These are phyloP conservation scores for Mallotus villosus DNA, from an alignment of 2,797 vertebrate species.

Conservation along the genomic window DNA sequence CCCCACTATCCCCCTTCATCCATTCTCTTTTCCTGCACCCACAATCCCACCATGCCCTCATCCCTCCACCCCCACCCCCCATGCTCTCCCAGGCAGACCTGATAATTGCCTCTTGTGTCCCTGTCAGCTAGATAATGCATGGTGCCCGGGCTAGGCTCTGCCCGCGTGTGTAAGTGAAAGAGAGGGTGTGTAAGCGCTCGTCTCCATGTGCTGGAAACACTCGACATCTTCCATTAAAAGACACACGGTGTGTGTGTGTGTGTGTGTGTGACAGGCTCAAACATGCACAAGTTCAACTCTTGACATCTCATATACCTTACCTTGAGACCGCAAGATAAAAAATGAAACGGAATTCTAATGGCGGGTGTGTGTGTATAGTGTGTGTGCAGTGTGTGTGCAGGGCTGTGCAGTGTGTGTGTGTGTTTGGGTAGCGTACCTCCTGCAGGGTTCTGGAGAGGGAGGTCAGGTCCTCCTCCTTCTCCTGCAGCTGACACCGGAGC, in stretches of 20 bases:
- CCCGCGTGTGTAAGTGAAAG: neutral
- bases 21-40: no score
- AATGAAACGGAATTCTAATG: slow-evolving; percentile 29
- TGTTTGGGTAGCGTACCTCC: slow-evolving; percentile 69
- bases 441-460: slow-evolving; percentile 67
- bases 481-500: slow-evolving; percentile 71
- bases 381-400: neutral
- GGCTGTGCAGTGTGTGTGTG: neutral
- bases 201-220: neutral
- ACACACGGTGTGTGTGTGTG: no score
- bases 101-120: slow-evolving; percentile 23
- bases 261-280: no score
- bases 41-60: neutral
- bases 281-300: neutral
- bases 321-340: slow-evolving; percentile 22
- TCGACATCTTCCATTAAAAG: neutral
- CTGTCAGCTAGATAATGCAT: slow-evolving; percentile 23
- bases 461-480: slow-evolving; percentile 73
- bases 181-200: neutral
- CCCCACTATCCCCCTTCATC: no score
- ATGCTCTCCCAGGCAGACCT: neutral
- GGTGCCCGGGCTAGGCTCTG: neutral
- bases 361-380: neutral
- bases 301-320: slow-evolving; percentile 14
- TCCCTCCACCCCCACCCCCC: no score